Evolutionary conservation across 2,797 vertebrate genomes (phyloP), one percentile per base, ranked within the genome.

Genomic region (Myiotriccus ornatus): DNA sequence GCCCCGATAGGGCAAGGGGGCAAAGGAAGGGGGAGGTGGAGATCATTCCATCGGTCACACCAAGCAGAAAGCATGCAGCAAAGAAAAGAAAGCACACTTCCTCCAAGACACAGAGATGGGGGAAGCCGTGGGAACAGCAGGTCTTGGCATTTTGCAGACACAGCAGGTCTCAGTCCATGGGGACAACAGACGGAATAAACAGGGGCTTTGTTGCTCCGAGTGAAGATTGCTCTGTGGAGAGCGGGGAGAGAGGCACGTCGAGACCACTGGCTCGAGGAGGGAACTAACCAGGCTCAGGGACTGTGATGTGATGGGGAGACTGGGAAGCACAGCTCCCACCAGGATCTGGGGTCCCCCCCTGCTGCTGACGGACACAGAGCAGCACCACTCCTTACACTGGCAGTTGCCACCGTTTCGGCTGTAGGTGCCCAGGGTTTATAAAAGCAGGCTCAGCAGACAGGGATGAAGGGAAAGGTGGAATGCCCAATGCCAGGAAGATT

Each of bases 1-100:
- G 78, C 78, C n/a, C 46, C 39, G 32, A 30, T 50, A 85, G 76
- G 80, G 67, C 71, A 59, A 75, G 49, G 79, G 30, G 41, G 76
- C 68, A 88, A 79, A 79, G 76, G 53, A 63, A 76, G 71, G 81
- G 30, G 49, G 67, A 71, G 71, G 76, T 79, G 71, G 52, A 75
- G 95, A 94, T 87, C 87, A 91, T 79, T 84, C 59, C 41, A 90
- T 93, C 43, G 68, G 87, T 87, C 91, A 92, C 82, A 73, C 49
- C 39, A 82, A 60, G 59, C 20, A 79, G 23, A 88, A 85, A 79
- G 60, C 64, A 64, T 12, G 44, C 27, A 83, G 73, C 68, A 83
- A 68, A 85, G 64, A 87, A 90, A 87, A 78, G 35, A 84, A 47
- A 85, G 81, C 8, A 0, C 64, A 41, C 67, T 91, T 75, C 50